Percentiles rank a stretch among this genome's conserved stretches.
Conservation (phyloP, 2,113 vertebrate species). For the Leptodactylus fuscus region DNA sequence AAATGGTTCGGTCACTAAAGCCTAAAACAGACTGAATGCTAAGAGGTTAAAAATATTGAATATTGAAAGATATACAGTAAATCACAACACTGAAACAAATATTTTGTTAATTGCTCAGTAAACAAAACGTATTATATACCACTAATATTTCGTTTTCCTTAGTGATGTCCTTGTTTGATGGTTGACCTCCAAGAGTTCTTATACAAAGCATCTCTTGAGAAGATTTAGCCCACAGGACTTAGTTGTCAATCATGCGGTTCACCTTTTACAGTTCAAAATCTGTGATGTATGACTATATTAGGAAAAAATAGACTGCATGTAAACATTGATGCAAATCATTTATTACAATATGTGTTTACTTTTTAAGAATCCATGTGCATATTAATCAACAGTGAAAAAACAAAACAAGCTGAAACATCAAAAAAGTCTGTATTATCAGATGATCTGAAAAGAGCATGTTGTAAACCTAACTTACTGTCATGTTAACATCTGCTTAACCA, state of each 20-base stretch:
- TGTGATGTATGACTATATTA: neutral
- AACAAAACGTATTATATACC: neutral
- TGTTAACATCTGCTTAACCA: slow-evolving; percentile 44
- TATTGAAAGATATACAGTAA: too few species aligned
- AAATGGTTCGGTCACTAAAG: too few species aligned
- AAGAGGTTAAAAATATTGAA: too few species aligned
- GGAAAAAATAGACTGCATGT: neutral
- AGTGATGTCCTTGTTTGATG: neutral
- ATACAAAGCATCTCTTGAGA: neutral
- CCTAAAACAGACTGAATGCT: too few species aligned
- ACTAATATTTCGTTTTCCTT: neutral
- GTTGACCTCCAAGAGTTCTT: neutral
- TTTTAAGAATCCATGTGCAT: neutral
- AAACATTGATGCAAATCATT: neutral
- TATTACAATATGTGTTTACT: neutral
- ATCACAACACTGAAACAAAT: neutral
- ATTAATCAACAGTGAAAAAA: neutral
- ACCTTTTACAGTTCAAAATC: neutral
- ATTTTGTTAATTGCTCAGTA: neutral
- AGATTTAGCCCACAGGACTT: neutral
- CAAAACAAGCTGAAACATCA: slow-evolving; percentile 9
- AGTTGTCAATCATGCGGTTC: neutral
- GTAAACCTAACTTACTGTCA: slow-evolving; percentile 28
- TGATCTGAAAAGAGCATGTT: slow-evolving; percentile 21
- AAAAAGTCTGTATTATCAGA: slow-evolving; percentile 7